Percentiles rank a stretch among this genome's conserved stretches.
These are phyloP conservation scores for Pachypanchax playfairii DNA, from an alignment of 2,113 vertebrate genomes.

Conservation along the genomic window DNA sequence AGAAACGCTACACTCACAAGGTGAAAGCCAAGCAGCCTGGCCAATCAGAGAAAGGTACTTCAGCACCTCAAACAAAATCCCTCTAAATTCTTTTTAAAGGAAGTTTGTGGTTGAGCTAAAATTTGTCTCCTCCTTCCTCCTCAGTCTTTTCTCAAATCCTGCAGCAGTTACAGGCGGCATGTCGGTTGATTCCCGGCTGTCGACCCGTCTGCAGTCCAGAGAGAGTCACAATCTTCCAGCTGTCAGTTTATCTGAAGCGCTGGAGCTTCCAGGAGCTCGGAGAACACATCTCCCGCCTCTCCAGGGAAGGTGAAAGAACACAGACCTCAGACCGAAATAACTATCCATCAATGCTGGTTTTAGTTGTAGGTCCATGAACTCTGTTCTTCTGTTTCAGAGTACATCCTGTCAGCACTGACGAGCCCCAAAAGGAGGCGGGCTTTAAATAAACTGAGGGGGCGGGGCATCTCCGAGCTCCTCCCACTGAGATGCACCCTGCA, in stretches of 20 bases:
- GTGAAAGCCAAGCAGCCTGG: slow-evolving; percentile 88
- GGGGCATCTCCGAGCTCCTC: slow-evolving; percentile 82
- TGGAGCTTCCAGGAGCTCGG: slow-evolving; percentile 84
- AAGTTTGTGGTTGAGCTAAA: neutral
- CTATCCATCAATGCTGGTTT: too few relatives aligned
- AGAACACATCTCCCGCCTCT: slow-evolving; percentile 85
- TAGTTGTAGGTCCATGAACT: neutral
- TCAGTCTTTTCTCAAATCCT: slow-evolving; percentile 84
- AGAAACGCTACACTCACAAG: slow-evolving; percentile 82
- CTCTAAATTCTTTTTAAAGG: too few relatives aligned
- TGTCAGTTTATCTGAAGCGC: slow-evolving; percentile 85
- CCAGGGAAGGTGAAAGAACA: slow-evolving; percentile 85
- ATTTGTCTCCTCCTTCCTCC: neutral
- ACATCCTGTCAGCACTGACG: slow-evolving; percentile 81
- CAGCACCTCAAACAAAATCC: neutral
- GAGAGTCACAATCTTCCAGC: slow-evolving; percentile 89
- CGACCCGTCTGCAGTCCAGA: slow-evolving; percentile 35
- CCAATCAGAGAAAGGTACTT: slow-evolving; percentile 88
- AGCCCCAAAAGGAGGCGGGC: slow-evolving; percentile 78
- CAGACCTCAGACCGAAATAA: too few relatives aligned
- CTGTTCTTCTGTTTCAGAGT: slow-evolving; percentile 76
- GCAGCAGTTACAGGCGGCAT: slow-evolving; percentile 83
- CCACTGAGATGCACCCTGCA: slow-evolving; percentile 84
- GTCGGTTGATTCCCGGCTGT: slow-evolving; percentile 64
- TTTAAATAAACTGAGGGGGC: slow-evolving; percentile 84